A percentile compares a stretch with the other conserved stretches of the same genome.
phyloP scores from a whole-genome alignment of 2,888 invertebrate species.

The Apamea crenata region DNA sequence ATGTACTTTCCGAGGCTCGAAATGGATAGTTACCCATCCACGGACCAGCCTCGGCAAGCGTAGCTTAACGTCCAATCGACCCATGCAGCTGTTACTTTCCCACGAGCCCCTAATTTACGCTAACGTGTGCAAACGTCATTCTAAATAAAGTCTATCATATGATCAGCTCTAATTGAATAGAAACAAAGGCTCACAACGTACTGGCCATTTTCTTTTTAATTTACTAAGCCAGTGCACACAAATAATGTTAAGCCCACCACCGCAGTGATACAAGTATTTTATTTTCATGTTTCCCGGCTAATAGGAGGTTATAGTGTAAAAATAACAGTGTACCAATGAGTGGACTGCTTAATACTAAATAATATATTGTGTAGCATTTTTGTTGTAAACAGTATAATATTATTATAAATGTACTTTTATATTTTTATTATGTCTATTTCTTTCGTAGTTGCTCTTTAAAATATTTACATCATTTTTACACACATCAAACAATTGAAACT shows the following conservation, averaged over 20 bases:
- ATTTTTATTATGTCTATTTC: background rate
- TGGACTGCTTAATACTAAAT: background rate
- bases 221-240: slow-evolving; percentile 53
- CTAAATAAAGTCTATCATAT: slow-evolving; percentile 2
- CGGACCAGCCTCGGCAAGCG: background rate
- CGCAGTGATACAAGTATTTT: slow-evolving; percentile 53
- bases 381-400: background rate
- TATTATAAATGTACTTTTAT: background rate
- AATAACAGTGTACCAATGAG: slow-evolving; percentile 27
- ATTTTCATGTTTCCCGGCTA: slow-evolving; percentile 48
- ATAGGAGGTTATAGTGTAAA: slow-evolving; percentile 34
- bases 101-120: background rate
- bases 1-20: background rate
- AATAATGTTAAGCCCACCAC: slow-evolving; percentile 45
- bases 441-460: background rate
- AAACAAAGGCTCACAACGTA: slow-evolving; percentile 9
- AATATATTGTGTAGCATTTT: background rate
- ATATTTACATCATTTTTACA: background rate
- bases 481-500: background rate
- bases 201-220: slow-evolving; percentile 50
- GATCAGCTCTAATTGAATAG: slow-evolving; percentile 12
- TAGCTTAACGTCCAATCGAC: background rate
- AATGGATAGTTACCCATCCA: background rate
- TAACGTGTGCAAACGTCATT: background rate
- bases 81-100: background rate